phyloP scores from a whole-genome alignment of 2,797 vertebrate species.

The Trichosurus vulpecula region DNA sequence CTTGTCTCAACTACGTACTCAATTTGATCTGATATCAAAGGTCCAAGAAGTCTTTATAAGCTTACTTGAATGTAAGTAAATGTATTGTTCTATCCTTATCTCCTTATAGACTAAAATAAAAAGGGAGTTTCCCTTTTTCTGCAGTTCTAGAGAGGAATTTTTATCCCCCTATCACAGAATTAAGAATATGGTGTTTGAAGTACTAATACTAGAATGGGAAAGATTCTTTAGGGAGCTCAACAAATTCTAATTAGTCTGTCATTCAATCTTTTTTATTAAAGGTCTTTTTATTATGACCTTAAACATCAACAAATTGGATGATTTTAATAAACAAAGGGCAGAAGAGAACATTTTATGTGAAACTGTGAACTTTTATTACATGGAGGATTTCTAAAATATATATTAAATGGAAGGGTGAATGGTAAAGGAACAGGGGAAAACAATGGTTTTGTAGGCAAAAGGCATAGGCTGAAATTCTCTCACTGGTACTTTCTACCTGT shows the following conservation, averaged over 20 bases:
- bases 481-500: neutral
- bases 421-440: neutral
- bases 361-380: neutral
- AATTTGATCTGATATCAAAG: neutral
- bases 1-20: neutral
- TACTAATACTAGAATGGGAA: neutral
- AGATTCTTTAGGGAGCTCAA: neutral
- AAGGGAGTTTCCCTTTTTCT: neutral
- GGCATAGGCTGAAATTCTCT: neutral
- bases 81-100: neutral
- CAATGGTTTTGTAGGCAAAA: neutral
- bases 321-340: neutral
- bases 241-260: neutral
- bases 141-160: neutral
- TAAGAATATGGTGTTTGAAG: neutral
- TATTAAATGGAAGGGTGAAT: neutral
- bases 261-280: neutral
- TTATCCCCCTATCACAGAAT: neutral
- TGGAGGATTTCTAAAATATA: neutral
- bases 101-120: slow-evolving; percentile 10
- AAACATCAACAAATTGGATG: neutral
- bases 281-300: neutral
- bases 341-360: neutral
- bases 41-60: neutral
- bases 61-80: slow-evolving; percentile 10